phyloP scores from a whole-genome alignment of 2,888 invertebrate genomes.

The Coremacera marginata region DNA sequence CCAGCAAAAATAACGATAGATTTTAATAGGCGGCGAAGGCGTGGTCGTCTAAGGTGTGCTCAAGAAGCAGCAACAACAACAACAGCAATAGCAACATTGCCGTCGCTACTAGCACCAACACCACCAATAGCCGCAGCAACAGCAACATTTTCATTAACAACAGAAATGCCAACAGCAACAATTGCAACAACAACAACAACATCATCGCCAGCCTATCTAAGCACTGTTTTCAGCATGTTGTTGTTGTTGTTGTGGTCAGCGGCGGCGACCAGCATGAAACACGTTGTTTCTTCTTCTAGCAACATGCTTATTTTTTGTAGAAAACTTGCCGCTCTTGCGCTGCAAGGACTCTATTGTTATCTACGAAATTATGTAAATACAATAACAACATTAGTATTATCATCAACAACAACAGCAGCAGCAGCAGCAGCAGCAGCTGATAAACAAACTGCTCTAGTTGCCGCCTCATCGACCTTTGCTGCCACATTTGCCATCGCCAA shows the following conservation, averaged over 20 bases:
- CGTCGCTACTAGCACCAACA: background rate
- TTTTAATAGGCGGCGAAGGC: slow-evolving; percentile 66
- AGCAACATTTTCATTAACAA: background rate
- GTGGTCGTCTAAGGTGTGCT: slow-evolving; percentile 65
- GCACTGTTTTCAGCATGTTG: background rate
- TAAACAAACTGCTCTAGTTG: background rate
- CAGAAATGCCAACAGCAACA: background rate
- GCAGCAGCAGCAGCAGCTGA: background rate
- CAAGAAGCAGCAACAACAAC: slow-evolving; percentile 41
- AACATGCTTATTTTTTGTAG: background rate
- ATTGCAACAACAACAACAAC: background rate
- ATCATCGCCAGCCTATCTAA: background rate
- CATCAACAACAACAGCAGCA: slow-evolving; percentile 44
- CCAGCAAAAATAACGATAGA: slow-evolving; percentile 59
- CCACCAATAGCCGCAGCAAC: background rate
- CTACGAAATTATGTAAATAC: slow-evolving; percentile 51
- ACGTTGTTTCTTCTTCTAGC: background rate
- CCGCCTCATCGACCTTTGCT: background rate
- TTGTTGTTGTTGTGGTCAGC: background rate
- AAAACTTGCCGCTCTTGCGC: background rate
- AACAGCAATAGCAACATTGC: slow-evolving; percentile 33
- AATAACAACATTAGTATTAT: slow-evolving; percentile 61
- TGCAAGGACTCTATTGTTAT: background rate
- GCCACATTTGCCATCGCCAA: slow-evolving; percentile 20
- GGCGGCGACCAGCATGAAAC: background rate